Base-by-base conservation (phyloP, 2,113 vertebrate species). In the Colossoma macropomum region DNA sequence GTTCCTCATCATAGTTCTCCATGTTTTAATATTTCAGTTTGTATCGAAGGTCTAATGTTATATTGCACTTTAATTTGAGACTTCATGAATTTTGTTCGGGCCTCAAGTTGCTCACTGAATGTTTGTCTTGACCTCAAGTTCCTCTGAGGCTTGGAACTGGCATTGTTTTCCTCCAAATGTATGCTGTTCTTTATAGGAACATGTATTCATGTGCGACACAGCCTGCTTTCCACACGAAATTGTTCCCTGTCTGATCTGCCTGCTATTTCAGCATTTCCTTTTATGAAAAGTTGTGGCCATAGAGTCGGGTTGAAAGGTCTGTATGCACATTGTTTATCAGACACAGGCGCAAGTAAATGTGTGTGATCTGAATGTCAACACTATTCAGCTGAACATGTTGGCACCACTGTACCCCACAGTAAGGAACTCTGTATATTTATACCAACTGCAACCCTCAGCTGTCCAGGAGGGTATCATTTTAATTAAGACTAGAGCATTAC, bases 91-190 rank as follows among this genome's bases (percentile, higher is more conserved):
- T 38, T 4, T 38, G 34, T 7, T 38, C 7, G 3, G 41, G 45
- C 25, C 12, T 56, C 13, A 6, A 41, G 48, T 23, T 25, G 66
- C n/a, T 71, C n/a, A 8, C 17, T 79, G 15, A 34, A 27, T 54
- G 30, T 54, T 69, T 69, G 50, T 59, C 56, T 70, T 23, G 27
- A 27, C 17, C 65, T 54, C 30, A 66, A 27, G n/a, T 62, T n/a
- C 8, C 30, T 38, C 1, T 65, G 59, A n/a, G 25, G 25, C 21
- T 25, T 81, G 9, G 1, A 45, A 7, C 4, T 32, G 25, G 7
- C 23, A 34, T 63, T 70, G 68, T n/a, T 66, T 74, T 48, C 9
- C 27, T 34, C 38, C 12, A 79, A 56, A 69, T 70, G 65, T n/a
- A 21, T 68, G 45, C 15, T 38, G 48, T 21, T 34, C 30, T 79